Percentiles rank a stretch among this genome's conserved stretches.
Conservation (phyloP, 2,888 invertebrate species). For the Neoaliturus tenellus region DNA sequence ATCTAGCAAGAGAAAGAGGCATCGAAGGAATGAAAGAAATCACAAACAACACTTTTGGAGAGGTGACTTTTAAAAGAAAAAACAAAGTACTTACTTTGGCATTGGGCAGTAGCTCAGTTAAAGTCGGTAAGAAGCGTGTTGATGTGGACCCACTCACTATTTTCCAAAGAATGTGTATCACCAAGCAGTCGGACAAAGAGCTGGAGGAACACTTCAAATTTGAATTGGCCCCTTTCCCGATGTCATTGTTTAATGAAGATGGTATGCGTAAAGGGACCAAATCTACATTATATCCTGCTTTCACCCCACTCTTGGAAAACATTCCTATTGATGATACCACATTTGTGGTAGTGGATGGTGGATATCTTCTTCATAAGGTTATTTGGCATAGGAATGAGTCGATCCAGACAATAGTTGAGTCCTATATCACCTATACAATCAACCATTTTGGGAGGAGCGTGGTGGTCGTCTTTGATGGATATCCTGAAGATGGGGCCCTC, state of each 20-base stretch:
- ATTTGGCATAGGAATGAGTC: conserved; percentile 63
- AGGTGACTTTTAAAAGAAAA: conserved; percentile 66
- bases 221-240: conserved; percentile 64
- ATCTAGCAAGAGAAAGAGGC: conserved; percentile 67
- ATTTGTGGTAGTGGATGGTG: conserved; percentile 67
- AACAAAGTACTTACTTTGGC: conserved; percentile 66
- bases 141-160: conserved; percentile 64
- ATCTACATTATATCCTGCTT: conserved; percentile 58
- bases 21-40: conserved; percentile 59
- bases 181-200: conserved; percentile 66
- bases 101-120: conserved; percentile 49
- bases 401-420: conserved; percentile 42
- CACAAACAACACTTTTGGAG: no score
- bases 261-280: conserved; percentile 62
- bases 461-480: conserved; percentile 67
- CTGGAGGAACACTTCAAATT: conserved; percentile 63
- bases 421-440: conserved; percentile 53
- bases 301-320: conserved; percentile 58
- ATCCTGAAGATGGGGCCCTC: conserved; percentile 59
- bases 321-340: conserved; percentile 30
- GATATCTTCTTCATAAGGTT: conserved; percentile 60
- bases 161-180: conserved; percentile 65
- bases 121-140: conserved; percentile 59
- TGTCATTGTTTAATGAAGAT: conserved; percentile 55
- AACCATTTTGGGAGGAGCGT: conserved; percentile 56